phyloP scores from a whole-genome alignment of 1,140 invertebrate species.

The Papilio xuthus region DNA sequence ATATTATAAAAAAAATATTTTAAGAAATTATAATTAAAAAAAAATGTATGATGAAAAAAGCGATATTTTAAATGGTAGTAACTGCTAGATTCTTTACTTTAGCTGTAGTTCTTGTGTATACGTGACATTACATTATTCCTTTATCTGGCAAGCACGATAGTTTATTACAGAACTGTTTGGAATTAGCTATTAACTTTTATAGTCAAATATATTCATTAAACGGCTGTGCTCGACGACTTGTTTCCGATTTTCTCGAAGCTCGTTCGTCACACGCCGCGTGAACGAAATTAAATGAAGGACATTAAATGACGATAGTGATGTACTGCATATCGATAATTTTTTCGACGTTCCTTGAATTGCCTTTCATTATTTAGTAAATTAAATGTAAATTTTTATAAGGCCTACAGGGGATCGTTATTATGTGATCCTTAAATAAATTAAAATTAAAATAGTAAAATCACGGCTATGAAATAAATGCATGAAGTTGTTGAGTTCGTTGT shows the following conservation, averaged over 20 bases:
- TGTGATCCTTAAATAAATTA: too few relatives aligned
- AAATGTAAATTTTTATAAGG: too few relatives aligned
- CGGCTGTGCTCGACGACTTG: conserved; percentile 25
- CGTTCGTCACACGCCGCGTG: conserved; percentile 41
- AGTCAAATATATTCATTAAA: conserved; percentile 38
- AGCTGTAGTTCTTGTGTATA: neutral
- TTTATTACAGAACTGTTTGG: conserved; percentile 27
- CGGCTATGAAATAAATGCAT: too few relatives aligned
- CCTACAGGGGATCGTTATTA: too few relatives aligned
- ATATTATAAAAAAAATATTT: too few relatives aligned
- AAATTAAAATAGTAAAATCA: too few relatives aligned
- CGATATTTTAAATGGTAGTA: too few relatives aligned
- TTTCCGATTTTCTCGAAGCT: conserved; percentile 40
- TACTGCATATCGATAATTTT: neutral
- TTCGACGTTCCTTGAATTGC: neutral
- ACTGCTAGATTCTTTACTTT: neutral
- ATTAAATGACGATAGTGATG: conserved; percentile 43
- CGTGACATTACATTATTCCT: neutral
- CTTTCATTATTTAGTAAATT: neutral
- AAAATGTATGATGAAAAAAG: too few relatives aligned
- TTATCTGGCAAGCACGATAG: conserved; percentile 4
- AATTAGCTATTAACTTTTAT: conserved; percentile 36
- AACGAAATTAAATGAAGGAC: conserved; percentile 40
- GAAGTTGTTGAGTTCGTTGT: too few relatives aligned
- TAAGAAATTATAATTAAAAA: too few relatives aligned